Evolutionary conservation across 2,113 vertebrate species (phyloP), one percentile per base, ranked within the genome.

Genomic region (Lophius piscatorius): DNA sequence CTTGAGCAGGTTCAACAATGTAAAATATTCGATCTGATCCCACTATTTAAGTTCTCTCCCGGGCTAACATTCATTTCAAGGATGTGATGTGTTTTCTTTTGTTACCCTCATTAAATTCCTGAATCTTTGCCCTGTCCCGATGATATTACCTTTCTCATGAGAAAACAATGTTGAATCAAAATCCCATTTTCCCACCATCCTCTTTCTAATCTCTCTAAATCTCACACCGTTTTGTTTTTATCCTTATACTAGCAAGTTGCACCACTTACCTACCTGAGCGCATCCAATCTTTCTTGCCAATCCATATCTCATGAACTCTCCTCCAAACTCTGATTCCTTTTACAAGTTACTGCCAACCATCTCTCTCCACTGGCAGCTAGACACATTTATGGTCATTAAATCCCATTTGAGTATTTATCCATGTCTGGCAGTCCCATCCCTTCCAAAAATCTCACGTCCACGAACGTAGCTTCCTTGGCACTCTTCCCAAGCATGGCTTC

Each of bases 351-450:
- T 20, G 82, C 77, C 69, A 82, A 50, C 47, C 60, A 60, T 66
- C 47, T 56, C 56, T 74, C 47, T 45, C 28, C n/a, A 66, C 52
- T 84, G 76, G 77, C 79, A 72, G 38, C 56, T 61, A 47, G 63
- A 81, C 76, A 78, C 44, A 80, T 76, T 69, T 69, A 29, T 40
- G 48, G 60, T 76, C 59, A 78, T 71, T 80, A 78, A 80, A 81
- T 76, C 38, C 68, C 45, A 72, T 84, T 84, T 74, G 48, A 67
- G 22, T 59, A 67, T 83, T 80, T 73, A 80, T 38, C 63, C 58
- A 52, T 50, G 33, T 68, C 58, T 29, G 28, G 42, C 14, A 9
- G 7, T 34, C 20, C 33, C 22, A 24, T 22, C 46, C 8, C 16
- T 60, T 34, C 18, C 21, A 59, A 17, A 33, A 29, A 47, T 63